phyloP scores from a whole-genome alignment of 1,140 invertebrate species.

The Glossosoma conforme region DNA sequence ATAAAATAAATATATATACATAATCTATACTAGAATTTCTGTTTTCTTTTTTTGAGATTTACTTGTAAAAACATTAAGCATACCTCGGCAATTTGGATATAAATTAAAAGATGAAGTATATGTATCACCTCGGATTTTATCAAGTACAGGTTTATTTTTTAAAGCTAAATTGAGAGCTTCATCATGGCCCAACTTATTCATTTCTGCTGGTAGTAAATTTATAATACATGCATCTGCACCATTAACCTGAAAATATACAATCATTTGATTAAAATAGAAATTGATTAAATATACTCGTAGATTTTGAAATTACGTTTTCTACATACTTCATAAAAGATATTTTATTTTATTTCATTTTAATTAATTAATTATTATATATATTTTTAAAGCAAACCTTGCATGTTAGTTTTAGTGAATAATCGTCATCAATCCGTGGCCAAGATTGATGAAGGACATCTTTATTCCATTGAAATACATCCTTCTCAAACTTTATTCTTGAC shows the following conservation, averaged over 20 bases:
- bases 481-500: slow-evolving; percentile 47
- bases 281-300: background rate
- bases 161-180: slow-evolving; percentile 52
- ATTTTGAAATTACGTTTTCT: slow-evolving; percentile 1
- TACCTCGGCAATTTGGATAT: slow-evolving; percentile 20
- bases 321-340: slow-evolving; percentile 21
- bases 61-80: slow-evolving; percentile 10
- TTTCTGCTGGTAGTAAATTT: slow-evolving; percentile 46
- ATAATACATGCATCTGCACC: slow-evolving; percentile 47
- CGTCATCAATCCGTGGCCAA: slow-evolving; percentile 77
- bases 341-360: slow-evolving; percentile 10
- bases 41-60: background rate
- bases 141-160: slow-evolving; percentile 41
- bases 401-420: slow-evolving; percentile 63
- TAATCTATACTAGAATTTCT: background rate
- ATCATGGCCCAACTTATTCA: slow-evolving; percentile 51
- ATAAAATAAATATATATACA: slow-evolving; percentile 1
- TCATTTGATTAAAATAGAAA: slow-evolving; percentile 1
- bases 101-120: slow-evolving; percentile 7
- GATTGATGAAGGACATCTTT: slow-evolving; percentile 62
- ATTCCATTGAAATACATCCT: slow-evolving; percentile 54
- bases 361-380: slow-evolving; percentile 22
- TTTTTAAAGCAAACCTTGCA: slow-evolving; percentile 61
- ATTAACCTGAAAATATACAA: slow-evolving; percentile 53
- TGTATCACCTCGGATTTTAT: slow-evolving; percentile 16